A percentile compares a stretch with the other conserved stretches of the same genome.
These are phyloP conservation scores for Petrocephalus zakoni DNA, from an alignment of 2,113 vertebrate genomes.

Conservation along the genomic window DNA sequence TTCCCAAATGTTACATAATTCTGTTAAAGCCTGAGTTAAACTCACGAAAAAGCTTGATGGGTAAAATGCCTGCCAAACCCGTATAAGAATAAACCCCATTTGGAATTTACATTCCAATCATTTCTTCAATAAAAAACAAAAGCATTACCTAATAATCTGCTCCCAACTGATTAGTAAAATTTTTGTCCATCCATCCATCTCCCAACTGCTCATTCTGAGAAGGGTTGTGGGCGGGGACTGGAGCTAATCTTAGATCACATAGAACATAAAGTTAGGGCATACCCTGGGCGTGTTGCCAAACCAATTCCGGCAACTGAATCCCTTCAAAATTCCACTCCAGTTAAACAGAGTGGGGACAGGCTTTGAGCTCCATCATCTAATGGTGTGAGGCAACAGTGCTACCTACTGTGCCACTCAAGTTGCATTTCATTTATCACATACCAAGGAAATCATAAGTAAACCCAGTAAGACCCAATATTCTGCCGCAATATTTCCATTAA, in stretches of 20 bases:
- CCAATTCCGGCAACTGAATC: neutral
- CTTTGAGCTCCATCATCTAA: neutral
- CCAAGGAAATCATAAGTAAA: neutral
- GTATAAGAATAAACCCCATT: neutral
- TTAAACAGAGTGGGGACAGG: neutral
- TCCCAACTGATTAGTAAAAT: neutral
- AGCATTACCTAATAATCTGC: neutral
- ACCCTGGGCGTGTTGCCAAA: neutral
- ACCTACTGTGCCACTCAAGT: neutral
- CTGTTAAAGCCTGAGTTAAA: slow-evolving; percentile 22
- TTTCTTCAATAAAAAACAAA: neutral
- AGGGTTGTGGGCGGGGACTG: neutral
- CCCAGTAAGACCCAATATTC: neutral
- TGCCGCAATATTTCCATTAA: neutral
- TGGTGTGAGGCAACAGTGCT: too few relatives aligned
- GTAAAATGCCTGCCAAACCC: slow-evolving; percentile 14
- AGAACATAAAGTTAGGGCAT: neutral
- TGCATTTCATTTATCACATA: neutral
- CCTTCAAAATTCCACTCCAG: neutral
- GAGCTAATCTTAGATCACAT: neutral
- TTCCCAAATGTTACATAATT: too few relatives aligned
- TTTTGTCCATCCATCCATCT: neutral
- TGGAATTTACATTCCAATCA: neutral
- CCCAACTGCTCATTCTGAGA: neutral
- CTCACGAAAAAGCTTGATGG: slow-evolving; percentile 9